Evolutionary conservation across 2,888 invertebrate genomes (phyloP).

Genomic region (Drosophila testacea): DNA sequence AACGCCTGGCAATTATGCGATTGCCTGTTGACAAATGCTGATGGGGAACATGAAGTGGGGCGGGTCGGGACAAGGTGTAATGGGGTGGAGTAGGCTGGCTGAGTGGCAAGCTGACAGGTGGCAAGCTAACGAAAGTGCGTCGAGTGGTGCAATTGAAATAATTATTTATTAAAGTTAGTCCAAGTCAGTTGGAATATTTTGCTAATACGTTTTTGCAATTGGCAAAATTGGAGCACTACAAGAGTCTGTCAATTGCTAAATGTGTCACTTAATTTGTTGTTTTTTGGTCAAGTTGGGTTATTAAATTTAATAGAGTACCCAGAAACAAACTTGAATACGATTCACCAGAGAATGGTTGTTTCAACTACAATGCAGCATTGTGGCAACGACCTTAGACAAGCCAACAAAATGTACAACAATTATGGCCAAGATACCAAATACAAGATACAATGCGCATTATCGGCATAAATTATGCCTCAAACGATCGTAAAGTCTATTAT

Average conservation of each 20-base stretch:
- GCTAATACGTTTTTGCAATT: slow-evolving; percentile 54
- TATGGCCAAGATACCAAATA: slow-evolving; percentile 33
- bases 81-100: not conserved
- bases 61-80: not conserved
- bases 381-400: slow-evolving; percentile 56
- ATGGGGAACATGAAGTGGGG: not conserved
- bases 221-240: slow-evolving; percentile 39
- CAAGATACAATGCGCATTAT: slow-evolving; percentile 54
- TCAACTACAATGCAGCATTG: slow-evolving; percentile 61
- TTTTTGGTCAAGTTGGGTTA: slow-evolving; percentile 26
- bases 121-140: slow-evolving; percentile 66
- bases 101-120: slow-evolving; percentile 27
- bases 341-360: slow-evolving; percentile 7
- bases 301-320: slow-evolving; percentile 23
- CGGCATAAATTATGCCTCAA: slow-evolving; percentile 61
- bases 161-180: slow-evolving; percentile 63
- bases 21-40: slow-evolving; percentile 38
- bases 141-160: slow-evolving; percentile 61
- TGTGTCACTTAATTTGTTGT: slow-evolving; percentile 60
- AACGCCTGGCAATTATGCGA: slow-evolving; percentile 59
- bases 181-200: slow-evolving; percentile 34
- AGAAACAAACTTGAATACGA: slow-evolving; percentile 21
- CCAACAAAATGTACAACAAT: slow-evolving; percentile 46
- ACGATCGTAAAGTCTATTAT: slow-evolving; percentile 44
- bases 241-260: slow-evolving; percentile 44